phyloP scores from a whole-genome alignment of 2,888 invertebrate species.

The Drosophila mayaguana region DNA sequence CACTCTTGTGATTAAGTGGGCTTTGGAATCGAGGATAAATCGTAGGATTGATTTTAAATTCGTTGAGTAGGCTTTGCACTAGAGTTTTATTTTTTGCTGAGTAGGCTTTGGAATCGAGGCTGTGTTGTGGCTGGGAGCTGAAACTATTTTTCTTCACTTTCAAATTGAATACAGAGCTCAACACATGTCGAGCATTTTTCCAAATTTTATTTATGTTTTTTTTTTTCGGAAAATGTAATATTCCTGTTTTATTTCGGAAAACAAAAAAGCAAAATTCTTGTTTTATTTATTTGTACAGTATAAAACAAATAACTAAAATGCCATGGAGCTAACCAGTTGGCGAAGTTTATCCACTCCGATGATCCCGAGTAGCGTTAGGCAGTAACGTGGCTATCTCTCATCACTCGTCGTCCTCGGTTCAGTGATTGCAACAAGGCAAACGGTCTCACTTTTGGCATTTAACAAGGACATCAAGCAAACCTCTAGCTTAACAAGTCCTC shows the following conservation, averaged over 20 bases:
- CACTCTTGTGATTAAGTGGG: too few species aligned
- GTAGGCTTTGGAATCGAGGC: not conserved
- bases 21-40: too few species aligned
- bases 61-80: too few species aligned
- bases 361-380: not conserved
- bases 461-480: not conserved
- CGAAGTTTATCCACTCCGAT: not conserved
- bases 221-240: not conserved
- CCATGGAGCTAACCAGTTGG: not conserved
- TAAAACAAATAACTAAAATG: too few species aligned
- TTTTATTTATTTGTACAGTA: too few species aligned
- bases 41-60: too few species aligned
- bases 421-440: not conserved
- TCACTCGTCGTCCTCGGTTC: not conserved
- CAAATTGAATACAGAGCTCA: not conserved
- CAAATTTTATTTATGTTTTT: not conserved
- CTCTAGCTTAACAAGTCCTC: not conserved
- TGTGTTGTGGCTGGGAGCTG: not conserved
- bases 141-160: not conserved
- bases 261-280: too few species aligned
- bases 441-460: not conserved
- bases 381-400: not conserved
- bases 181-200: not conserved
- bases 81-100: not conserved
- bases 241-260: not conserved